A percentile compares a stretch with the other conserved stretches of the same genome.
Evolutionary conservation across 2,888 invertebrate genomes (phyloP).

Genomic region (Lottia gigantea): DNA sequence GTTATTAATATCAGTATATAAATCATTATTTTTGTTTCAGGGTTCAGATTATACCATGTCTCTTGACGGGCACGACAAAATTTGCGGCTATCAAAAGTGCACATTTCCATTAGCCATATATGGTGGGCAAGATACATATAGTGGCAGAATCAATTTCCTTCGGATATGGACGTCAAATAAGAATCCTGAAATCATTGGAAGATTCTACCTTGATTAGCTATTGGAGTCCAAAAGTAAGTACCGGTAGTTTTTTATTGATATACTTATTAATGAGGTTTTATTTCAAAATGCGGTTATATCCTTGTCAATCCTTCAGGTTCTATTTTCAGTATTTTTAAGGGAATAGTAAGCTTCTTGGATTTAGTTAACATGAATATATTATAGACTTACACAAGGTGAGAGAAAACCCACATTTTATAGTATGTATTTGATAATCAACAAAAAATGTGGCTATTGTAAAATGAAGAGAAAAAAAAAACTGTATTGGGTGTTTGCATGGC

Average conservation of each 20-base stretch:
- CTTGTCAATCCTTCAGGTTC: no score
- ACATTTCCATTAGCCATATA: not conserved
- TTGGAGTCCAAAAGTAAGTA: not conserved
- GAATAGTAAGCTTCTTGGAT: no score
- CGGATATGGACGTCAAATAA: not conserved
- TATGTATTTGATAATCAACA: no score
- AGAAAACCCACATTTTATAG: no score
- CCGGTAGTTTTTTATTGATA: no score
- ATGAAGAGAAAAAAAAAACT: not conserved
- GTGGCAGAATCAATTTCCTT: not conserved
- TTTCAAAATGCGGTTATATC: no score
- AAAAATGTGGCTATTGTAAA: no score
- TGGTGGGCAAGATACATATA: not conserved
- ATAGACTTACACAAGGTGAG: no score
- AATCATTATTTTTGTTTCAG: not conserved
- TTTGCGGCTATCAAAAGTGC: not conserved
- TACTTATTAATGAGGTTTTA: no score
- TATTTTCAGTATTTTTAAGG: no score
- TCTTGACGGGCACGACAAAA: slow-evolving; percentile 1
- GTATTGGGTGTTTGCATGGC: not conserved
- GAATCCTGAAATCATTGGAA: not conserved
- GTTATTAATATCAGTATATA: not conserved
- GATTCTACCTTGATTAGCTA: not conserved
- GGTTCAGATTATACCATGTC: slow-evolving; percentile 4
- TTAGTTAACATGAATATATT: no score